Evolutionary conservation across 64 coral and sea anemone species (phyloP), one percentile per base, ranked within the genome.

Genomic region (Montipora cactus): DNA sequence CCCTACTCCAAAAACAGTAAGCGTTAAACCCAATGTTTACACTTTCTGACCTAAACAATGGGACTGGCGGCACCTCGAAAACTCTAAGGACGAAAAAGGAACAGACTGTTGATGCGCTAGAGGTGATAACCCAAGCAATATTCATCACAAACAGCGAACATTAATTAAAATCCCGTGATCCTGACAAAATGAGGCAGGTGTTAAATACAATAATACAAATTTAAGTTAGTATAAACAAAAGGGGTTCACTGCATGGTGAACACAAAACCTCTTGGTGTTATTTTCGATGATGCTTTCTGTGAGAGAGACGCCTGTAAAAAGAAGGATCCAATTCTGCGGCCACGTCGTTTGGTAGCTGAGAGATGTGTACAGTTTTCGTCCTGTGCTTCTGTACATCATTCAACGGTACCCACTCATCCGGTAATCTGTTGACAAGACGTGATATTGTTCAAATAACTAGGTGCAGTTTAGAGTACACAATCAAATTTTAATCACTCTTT

Each of bases 301-400:
- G 95, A 44, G 95, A 94, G 45, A 99, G 78, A 45, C 95, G 88
- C 90, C 98, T 96, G 79, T 99, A 99, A 73, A 99, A 99, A 48
- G 98, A 95, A 74, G 98, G 98, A 79, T 99, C 95, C 46, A 99
- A 85, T 73, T 99, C 92, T 19, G 98, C 94, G 49, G 88, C 89
- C 16, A 99, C 95, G 44, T 99, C 83, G 67, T 99, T 99, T 4
- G 98, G 95, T 44, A 99, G 81, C 69, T 92, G 87, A 14, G 92
- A 96, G 49, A 99, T 99, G 89, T 93, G 90, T 79, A 99, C 77
- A 47, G 89, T 91, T 80, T 89, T 82, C 18, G 76, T 87, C 67
- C 83, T 90, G 49, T 91, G 88, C 46, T 87, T 88, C 19, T 98
- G 80, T 10, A 98, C 68, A 59, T 91, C 96, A 48, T 98, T 91